phyloP scores from a whole-genome alignment of 2,113 vertebrate genomes.

The Calidris pygmaea region DNA sequence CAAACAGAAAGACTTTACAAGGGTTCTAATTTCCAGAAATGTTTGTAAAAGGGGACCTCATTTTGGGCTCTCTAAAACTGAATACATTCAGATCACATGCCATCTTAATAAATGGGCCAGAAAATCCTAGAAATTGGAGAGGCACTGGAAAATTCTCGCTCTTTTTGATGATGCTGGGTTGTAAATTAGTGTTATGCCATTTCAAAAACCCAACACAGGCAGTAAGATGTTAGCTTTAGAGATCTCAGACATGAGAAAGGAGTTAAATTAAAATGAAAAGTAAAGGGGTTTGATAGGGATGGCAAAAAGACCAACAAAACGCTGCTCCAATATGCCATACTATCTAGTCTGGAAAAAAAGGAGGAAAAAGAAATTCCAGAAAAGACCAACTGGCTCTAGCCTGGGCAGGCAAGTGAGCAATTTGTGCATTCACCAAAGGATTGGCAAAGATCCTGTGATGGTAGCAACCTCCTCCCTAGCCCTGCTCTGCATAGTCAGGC shows the following conservation, averaged over 20 bases:
- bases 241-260: not conserved
- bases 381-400: not conserved
- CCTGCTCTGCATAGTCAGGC: constrained; percentile 41
- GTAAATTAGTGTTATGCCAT: not conserved
- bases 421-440: not conserved
- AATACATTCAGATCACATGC: not conserved
- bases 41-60: not conserved
- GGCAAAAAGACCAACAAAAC: not conserved
- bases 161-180: not conserved
- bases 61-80: not conserved
- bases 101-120: not conserved
- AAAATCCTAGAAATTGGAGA: not conserved
- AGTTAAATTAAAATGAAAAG: not conserved
- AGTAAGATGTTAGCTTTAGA: not conserved
- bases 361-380: not conserved
- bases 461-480: constrained; percentile 17
- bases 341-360: not conserved
- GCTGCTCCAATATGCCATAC: not conserved
- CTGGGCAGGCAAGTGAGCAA: constrained; percentile 6
- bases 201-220: not conserved
- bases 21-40: not conserved
- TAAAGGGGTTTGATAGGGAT: not conserved
- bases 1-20: not conserved
- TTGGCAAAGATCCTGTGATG: constrained; percentile 45
- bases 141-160: not conserved